Base-by-base conservation (phyloP, 1,140 invertebrate genomes). In the Nylanderia fulva region DNA sequence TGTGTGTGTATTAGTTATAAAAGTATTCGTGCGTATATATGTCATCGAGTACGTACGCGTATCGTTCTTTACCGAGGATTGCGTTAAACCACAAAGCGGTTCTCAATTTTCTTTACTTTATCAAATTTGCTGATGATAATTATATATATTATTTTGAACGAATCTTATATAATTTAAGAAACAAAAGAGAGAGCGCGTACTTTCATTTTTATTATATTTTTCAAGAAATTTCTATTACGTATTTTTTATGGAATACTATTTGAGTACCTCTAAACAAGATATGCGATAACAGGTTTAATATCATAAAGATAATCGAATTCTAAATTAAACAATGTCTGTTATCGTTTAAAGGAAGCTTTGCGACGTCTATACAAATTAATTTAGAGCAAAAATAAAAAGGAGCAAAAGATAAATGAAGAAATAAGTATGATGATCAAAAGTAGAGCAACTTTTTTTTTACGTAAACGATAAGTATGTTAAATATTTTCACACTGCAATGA, bases 1-100 rank as follows among this genome's bases (percentile, higher is more conserved):
- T n/a, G 5, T 15, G 13, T n/a, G n/a, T n/a, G n/a, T n/a, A n/a
- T n/a, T n/a, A 21, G 7, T 42, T 1, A 9, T 21, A 1, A 1
- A 33, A 1, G 29, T 18, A 33, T 60, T 24, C 18, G 29, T 33
- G 33, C 18, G 36, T 36, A 33, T n/a, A n/a, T n/a, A n/a, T 27
- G 36, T 75, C 33, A 42, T 39, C 54, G 15, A 58, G 52, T 36
- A 24, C 39, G 27, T 68, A 24, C 56, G 39, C 36, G n/a, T 60
- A 29, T 76, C 56, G n/a, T 61, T 76, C 72, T 76, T 76, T 76
- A 61, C 39, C 2, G 18, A 61, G 24, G 58, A 75, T 24, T 45
- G 39, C 39, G 58, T 33, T 42, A 61, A 42, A 76, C 54, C 58
- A 33, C 58, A n/a, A 45, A 42, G 11, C 58, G 24, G 36, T 76